Conservation (phyloP, 2,113 vertebrate species). For the Syngnathus floridae region DNA sequence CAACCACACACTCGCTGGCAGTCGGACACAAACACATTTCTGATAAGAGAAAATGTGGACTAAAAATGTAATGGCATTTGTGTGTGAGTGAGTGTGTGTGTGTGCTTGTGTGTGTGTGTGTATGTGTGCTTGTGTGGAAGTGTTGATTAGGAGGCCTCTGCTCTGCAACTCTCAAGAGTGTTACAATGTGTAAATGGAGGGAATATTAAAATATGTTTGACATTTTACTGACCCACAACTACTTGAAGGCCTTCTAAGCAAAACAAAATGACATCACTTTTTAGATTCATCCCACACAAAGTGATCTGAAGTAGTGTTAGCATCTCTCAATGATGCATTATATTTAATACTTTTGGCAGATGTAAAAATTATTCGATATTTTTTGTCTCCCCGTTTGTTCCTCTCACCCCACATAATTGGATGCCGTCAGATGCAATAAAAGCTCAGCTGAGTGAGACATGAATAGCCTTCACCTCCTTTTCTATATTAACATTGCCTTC, state of each 20-base stretch:
- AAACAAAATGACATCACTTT: conserved; percentile 10
- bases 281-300: background rate
- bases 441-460: conserved; percentile 24
- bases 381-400: conserved; percentile 20
- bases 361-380: conserved; percentile 29
- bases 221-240: conserved; percentile 11
- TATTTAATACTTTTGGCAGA: conserved; percentile 33
- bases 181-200: conserved; percentile 26
- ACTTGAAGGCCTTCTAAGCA: conserved; percentile 6
- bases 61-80: conserved; percentile 20
- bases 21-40: conserved; percentile 21
- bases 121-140: too few relatives aligned
- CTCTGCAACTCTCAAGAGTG: conserved; percentile 29
- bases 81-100: too few relatives aligned
- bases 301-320: conserved; percentile 19
- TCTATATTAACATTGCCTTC: conserved; percentile 40
- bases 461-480: conserved; percentile 38
- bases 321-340: conserved; percentile 28
- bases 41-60: conserved; percentile 23
- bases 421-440: conserved; percentile 18
- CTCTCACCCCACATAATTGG: conserved; percentile 3
- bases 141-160: conserved; percentile 4
- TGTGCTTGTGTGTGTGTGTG: too few relatives aligned
- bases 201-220: conserved; percentile 32
- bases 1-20: conserved; percentile 7